Percentiles rank a stretch among this genome's conserved stretches.
Conservation (phyloP, 2,888 invertebrate species). For the Nesidiocoris tenuis region DNA sequence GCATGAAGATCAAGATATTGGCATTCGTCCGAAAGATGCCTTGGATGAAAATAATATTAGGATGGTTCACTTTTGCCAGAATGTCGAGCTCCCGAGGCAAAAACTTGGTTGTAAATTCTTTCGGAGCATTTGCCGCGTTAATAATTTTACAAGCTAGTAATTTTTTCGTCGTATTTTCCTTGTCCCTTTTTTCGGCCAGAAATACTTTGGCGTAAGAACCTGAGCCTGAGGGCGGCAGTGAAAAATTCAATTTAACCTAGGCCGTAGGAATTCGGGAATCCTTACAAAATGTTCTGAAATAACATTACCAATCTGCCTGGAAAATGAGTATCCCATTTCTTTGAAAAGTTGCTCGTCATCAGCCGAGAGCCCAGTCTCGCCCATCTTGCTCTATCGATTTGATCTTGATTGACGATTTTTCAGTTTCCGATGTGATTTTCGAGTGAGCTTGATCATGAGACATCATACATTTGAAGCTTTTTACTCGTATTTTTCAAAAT, state of each 20-base stretch:
- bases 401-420: background rate
- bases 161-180: background rate
- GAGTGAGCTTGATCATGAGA: no score
- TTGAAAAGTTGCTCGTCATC: slow-evolving; percentile 2
- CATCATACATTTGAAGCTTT: no score
- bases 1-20: slow-evolving; percentile 75
- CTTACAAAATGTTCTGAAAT: no score
- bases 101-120: slow-evolving; percentile 76
- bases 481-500: no score
- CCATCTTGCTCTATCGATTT: no score
- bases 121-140: slow-evolving; percentile 69
- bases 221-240: slow-evolving; percentile 6
- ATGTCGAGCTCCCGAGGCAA: slow-evolving; percentile 79
- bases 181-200: slow-evolving; percentile 3
- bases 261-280: no score
- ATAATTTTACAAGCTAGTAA: slow-evolving; percentile 69
- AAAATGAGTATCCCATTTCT: slow-evolving; percentile 29
- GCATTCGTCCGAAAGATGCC: slow-evolving; percentile 69
- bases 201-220: slow-evolving; percentile 31
- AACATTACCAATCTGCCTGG: slow-evolving; percentile 26
- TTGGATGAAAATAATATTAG: slow-evolving; percentile 74
- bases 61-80: slow-evolving; percentile 71
- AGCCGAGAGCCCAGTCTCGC: background rate
- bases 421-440: no score
- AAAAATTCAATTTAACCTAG: no score